Conservation (phyloP, 2,113 vertebrate species). For the Azemiops feae region DNA sequence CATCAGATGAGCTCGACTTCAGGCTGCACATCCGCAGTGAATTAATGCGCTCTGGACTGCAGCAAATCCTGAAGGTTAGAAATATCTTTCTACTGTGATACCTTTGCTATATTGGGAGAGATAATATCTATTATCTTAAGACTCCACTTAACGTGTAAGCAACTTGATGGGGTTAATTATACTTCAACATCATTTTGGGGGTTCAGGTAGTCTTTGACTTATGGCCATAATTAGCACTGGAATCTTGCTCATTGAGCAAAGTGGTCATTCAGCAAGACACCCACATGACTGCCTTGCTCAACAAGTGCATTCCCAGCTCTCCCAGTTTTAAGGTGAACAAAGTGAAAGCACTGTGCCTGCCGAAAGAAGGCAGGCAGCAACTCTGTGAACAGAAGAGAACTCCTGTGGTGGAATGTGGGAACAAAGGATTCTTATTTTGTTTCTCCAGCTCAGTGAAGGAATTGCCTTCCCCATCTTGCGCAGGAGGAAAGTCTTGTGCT, state of each 20-base stretch:
- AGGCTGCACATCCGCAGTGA: slow-evolving; percentile 89
- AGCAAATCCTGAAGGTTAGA: slow-evolving; percentile 76
- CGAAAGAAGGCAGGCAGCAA: background rate
- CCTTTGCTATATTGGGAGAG: background rate
- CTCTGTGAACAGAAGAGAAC: background rate
- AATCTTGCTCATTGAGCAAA: background rate
- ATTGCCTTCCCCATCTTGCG: background rate
- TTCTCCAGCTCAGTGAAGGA: background rate
- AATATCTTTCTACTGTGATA: background rate
- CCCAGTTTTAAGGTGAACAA: background rate
- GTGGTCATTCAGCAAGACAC: background rate
- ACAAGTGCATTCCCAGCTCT: background rate
- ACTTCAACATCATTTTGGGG: background rate
- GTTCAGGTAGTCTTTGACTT: background rate
- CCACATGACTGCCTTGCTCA: background rate
- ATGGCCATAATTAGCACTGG: background rate
- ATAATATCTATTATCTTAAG: background rate
- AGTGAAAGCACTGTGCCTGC: background rate
- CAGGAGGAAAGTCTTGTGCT: background rate
- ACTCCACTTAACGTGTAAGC: background rate
- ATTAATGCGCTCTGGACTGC: slow-evolving; percentile 80
- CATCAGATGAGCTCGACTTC: slow-evolving; percentile 86
- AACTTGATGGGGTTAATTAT: background rate
- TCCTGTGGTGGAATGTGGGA: background rate
- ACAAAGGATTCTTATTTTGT: background rate